Base-by-base conservation (phyloP, 2,113 vertebrate species). In the Stercorarius parasiticus region DNA sequence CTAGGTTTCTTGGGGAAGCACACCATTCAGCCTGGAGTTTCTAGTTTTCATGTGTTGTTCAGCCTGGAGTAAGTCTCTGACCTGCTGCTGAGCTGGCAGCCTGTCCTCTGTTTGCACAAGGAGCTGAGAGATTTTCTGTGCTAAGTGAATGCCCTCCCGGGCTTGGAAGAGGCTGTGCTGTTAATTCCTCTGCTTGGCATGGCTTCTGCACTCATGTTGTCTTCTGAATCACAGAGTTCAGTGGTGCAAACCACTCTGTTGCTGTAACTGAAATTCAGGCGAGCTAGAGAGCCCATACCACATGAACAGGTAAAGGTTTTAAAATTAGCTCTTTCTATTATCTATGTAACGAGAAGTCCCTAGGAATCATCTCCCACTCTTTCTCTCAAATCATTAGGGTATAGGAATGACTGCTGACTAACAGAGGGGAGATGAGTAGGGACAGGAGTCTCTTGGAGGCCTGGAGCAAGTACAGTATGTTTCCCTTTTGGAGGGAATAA, bases 321-420 rank as follows among this genome's bases (percentile, higher is more conserved):
- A 15, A 74, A 89, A 64, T 47, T n/a, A 78, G 11, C 15, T 71
- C 36, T 82, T 81, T n/a, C 42, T 53, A 4, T 89, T 67, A 36
- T 15, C 34, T 65, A 0, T 50, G 30, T 49, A 38, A 52, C 59
- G 42, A 74, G 42, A 71, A 50, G 21, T 62, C 15, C 22, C 45
- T 23, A 15, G 40, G 52, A 69, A 76, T 32, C 0, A 0, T 22
- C 34, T 61, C 82, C 62, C 40, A 20, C 18, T 52, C 52, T 53
- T 58, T 53, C 32, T 42, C 49, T 64, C 27, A 74, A 32, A 47
- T 72, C 30, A 22, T n/a, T 34, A 71, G 26, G 29, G 7, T 18
- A 7, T 52, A 4, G 34, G 30, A 62, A 59, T 40, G 29, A 13
- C 17, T 66, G 23, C 50, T 81, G 77, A 30, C 20, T n/a, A 49